phyloP scores from a whole-genome alignment of 2,888 invertebrate genomes.

The Blera fallax region DNA sequence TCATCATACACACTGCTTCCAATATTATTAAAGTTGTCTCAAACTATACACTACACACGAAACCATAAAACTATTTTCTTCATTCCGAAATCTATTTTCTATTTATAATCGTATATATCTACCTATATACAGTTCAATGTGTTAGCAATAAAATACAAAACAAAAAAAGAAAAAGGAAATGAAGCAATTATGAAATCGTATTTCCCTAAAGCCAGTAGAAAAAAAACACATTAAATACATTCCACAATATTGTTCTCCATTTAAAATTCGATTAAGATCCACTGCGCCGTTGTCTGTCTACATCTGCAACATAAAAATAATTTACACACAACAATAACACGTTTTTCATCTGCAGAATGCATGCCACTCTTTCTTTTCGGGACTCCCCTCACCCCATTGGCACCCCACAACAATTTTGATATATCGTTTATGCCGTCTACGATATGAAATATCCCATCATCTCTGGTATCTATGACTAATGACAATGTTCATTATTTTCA shows the following conservation, averaged over 20 bases:
- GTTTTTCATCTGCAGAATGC: slow-evolving; percentile 69
- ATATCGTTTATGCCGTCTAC: slow-evolving; percentile 71
- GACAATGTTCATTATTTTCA: slow-evolving; percentile 80
- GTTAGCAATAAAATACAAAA: background rate
- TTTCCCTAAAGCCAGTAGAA: slow-evolving; percentile 3
- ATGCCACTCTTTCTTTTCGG: background rate
- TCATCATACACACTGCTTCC: background rate
- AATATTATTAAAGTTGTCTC: background rate
- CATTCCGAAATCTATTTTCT: background rate
- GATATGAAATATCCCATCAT: slow-evolving; percentile 73
- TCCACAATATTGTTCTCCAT: slow-evolving; percentile 74
- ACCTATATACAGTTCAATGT: background rate
- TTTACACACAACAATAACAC: slow-evolving; percentile 64
- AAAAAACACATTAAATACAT: slow-evolving; percentile 65
- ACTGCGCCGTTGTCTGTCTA: slow-evolving; percentile 53
- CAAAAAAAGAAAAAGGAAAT: too few relatives aligned
- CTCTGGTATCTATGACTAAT: slow-evolving; percentile 79
- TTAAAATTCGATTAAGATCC: slow-evolving; percentile 75
- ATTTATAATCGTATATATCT: background rate
- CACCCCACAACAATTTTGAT: slow-evolving; percentile 61
- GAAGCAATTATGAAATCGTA: slow-evolving; percentile 18
- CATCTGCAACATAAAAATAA: slow-evolving; percentile 68
- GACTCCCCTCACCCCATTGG: slow-evolving; percentile 14
- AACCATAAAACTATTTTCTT: background rate
- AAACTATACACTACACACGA: background rate